These are phyloP conservation scores for Noctua fimbriata DNA, from an alignment of 2,888 invertebrate species.

Conservation along the genomic window DNA sequence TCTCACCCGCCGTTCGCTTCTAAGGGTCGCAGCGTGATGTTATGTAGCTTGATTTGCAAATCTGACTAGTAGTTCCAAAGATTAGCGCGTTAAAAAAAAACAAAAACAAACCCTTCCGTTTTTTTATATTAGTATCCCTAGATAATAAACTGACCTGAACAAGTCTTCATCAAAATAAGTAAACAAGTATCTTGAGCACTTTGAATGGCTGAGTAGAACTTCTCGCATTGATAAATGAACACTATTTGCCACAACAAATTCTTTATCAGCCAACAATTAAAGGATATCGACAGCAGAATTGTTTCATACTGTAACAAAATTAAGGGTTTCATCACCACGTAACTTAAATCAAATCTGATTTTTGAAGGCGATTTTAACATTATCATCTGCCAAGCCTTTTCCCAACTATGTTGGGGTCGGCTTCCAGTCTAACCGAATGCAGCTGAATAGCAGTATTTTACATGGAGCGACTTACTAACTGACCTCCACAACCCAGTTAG, in stretches of 20 bases:
- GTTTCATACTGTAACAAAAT: not conserved
- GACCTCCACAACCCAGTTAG: not conserved
- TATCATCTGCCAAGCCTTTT: not conserved
- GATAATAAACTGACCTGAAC: constrained; percentile 29
- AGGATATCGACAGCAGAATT: not conserved
- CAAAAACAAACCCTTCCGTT: not conserved
- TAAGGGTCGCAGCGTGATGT: not conserved
- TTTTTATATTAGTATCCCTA: too few relatives aligned
- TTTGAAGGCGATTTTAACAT: too few relatives aligned
- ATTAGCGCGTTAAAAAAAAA: not conserved
- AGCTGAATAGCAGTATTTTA: not conserved
- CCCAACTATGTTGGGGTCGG: not conserved
- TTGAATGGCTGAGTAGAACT: constrained; percentile 37
- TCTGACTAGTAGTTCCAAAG: too few relatives aligned
- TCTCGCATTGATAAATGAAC: constrained; percentile 26
- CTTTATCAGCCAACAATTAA: constrained; percentile 22
- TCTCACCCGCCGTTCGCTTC: not conserved
- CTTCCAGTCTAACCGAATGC: not conserved
- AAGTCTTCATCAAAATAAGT: constrained; percentile 15
- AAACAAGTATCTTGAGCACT: constrained; percentile 31
- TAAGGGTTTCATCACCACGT: not conserved
- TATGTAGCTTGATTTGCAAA: not conserved
- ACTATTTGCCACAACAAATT: not conserved
- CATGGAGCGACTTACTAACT: not conserved
- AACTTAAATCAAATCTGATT: too few relatives aligned